Conservation (phyloP, 2,113 vertebrate species). For the Marmota monax region DNA sequence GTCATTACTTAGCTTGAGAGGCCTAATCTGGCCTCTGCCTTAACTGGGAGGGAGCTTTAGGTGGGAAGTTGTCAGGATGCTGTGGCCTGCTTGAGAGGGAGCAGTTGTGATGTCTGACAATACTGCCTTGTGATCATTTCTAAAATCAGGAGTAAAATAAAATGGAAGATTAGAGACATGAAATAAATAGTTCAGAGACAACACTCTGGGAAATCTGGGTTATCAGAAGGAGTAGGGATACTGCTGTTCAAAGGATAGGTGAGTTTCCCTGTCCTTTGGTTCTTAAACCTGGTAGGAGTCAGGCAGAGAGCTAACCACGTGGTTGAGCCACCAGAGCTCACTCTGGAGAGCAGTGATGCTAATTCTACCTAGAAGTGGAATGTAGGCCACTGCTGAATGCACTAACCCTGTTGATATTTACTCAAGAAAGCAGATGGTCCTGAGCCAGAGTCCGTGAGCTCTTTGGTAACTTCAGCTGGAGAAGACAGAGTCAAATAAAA, state of each 20-base stretch:
- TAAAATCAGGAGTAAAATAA: conserved; percentile 54
- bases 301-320: not conserved
- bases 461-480: not conserved
- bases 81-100: not conserved
- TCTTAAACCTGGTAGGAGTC: not conserved
- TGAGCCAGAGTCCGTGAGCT: not conserved
- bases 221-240: not conserved
- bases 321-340: not conserved
- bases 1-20: not conserved
- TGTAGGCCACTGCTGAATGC: not conserved
- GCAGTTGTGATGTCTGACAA: not conserved
- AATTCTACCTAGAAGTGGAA: not conserved
- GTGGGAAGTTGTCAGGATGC: not conserved
- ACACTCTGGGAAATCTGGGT: conserved; percentile 24
- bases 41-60: not conserved
- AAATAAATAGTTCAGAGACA: conserved; percentile 9
- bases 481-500: not conserved
- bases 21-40: not conserved
- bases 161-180: not conserved
- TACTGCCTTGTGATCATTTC: not conserved
- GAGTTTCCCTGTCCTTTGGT: not conserved
- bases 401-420: not conserved
- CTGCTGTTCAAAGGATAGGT: not conserved
- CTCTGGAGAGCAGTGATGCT: not conserved
- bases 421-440: not conserved